A percentile compares a stretch with the other conserved stretches of the same genome.
Conservation (phyloP, 2,888 invertebrate species). For the Macrosoma leucophasiata region DNA sequence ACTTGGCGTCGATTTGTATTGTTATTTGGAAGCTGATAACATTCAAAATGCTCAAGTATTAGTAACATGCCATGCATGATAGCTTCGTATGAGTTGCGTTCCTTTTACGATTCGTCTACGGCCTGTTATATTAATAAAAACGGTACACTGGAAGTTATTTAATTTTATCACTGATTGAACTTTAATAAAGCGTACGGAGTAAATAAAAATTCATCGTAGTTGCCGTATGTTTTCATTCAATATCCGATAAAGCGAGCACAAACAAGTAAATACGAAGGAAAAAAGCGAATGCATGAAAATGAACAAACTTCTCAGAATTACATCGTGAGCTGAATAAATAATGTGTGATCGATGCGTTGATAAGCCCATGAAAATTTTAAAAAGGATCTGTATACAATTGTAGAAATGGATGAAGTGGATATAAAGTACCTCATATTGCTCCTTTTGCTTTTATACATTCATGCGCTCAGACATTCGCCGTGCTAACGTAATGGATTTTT, state of each 20-base stretch:
- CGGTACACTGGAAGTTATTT: constrained; percentile 16
- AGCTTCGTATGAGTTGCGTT: constrained; percentile 3
- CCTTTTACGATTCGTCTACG: too few relatives aligned
- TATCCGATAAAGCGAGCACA: constrained; percentile 48
- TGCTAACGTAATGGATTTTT: constrained; percentile 54
- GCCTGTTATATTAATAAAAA: neutral
- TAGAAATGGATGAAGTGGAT: constrained; percentile 42
- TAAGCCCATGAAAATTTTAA: constrained; percentile 63
- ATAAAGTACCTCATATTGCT: constrained; percentile 46
- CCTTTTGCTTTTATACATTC: constrained; percentile 48
- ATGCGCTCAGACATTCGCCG: constrained; percentile 38
- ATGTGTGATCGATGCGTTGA: constrained; percentile 64
- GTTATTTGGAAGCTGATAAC: constrained; percentile 27
- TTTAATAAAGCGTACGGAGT: constrained; percentile 26
- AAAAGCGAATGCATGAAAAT: constrained; percentile 62
- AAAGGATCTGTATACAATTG: constrained; percentile 50
- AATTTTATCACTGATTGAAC: constrained; percentile 20
- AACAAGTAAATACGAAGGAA: constrained; percentile 52
- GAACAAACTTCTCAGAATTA: constrained; percentile 61
- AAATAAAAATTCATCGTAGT: constrained; percentile 33
- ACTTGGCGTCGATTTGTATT: constrained; percentile 34
- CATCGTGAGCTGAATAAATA: constrained; percentile 66
- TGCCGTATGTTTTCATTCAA: constrained; percentile 43
- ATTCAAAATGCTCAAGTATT: constrained; percentile 21
- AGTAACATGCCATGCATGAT: too few relatives aligned